Conservation (phyloP, 1,140 invertebrate genomes). For the Colletes latitarsis region DNA sequence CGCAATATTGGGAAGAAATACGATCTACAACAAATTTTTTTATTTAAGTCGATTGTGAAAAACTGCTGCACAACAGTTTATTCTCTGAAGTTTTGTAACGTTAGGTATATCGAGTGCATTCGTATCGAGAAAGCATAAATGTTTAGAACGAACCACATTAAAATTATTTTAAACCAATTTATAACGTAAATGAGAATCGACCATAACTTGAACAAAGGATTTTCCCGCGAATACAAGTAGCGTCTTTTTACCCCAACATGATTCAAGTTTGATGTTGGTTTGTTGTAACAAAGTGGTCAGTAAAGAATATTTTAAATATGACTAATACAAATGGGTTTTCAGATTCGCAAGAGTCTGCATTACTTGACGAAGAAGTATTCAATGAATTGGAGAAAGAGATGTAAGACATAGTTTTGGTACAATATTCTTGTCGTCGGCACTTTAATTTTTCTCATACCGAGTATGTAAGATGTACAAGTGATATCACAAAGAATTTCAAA, state of each 20-base stretch:
- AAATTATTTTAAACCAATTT: background rate
- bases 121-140: background rate
- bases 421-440: background rate
- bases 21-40: background rate
- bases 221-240: conserved; percentile 27
- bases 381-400: conserved; percentile 38
- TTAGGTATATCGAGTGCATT: background rate
- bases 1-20: background rate
- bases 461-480: background rate
- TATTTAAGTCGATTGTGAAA: too few relatives aligned
- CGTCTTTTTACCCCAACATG: background rate
- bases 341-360: conserved; percentile 61
- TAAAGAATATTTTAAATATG: conserved; percentile 35
- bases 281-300: background rate
- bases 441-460: conserved; percentile 15
- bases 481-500: background rate
- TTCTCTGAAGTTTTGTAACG: background rate
- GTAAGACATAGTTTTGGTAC: conserved; percentile 39
- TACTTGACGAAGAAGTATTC: conserved; percentile 43
- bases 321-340: conserved; percentile 40
- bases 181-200: background rate
- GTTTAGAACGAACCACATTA: background rate
- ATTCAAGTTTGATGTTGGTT: background rate
- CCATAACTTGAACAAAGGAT: conserved; percentile 35
- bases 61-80: background rate